Evolutionary conservation across 2,888 invertebrate species (phyloP), one percentile per base, ranked within the genome.

Genomic region (Agrenia bidenticulata): DNA sequence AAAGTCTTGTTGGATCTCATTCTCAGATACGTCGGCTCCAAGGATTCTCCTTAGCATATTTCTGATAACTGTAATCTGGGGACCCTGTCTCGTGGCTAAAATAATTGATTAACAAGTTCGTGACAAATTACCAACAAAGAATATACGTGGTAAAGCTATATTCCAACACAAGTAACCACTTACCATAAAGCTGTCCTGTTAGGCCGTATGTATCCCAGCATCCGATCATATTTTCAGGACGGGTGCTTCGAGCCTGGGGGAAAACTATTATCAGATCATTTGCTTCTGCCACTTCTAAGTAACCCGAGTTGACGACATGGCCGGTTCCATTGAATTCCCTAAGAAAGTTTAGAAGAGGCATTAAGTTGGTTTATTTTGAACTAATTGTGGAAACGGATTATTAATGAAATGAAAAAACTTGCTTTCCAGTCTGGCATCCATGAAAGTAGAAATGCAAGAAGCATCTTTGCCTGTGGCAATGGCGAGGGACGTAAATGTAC

Each of bases 131-230:
- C 15, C 24, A 21, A 41, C n/a, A n/a, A n/a, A n/a, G n/a, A n/a
- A n/a, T n/a, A n/a, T n/a, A n/a, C n/a, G 42, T 37, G 13, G 27
- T 45, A 23, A 45, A 26, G 5, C 45, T 55, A n/a, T 49, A 39
- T 27, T 32, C 1, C 55, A 51, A 53, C 11, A 17, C 5, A 45
- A 45, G n/a, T 9, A 45, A 26, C 39, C 19, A 51, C 26, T 53
- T 61, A 74, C 73, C 74, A 49, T 73, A 75, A 17, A 67, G 53
- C 21, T 17, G 50, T 21, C 72, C 70, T 17, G 75, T 73, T 24
- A 73, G 49, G 17, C 75, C 75, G 49, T 70, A 75, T 0, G 75
- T 72, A 26, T 75, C 75, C 75, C 75, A 75, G 61, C 75, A 75
- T 26, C 73, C 75, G 32, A 71, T 71, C 49, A 21, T 60, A 55